Evolutionary conservation across 2,797 vertebrate genomes (phyloP).

Genomic region (Micromesistius poutassou): DNA sequence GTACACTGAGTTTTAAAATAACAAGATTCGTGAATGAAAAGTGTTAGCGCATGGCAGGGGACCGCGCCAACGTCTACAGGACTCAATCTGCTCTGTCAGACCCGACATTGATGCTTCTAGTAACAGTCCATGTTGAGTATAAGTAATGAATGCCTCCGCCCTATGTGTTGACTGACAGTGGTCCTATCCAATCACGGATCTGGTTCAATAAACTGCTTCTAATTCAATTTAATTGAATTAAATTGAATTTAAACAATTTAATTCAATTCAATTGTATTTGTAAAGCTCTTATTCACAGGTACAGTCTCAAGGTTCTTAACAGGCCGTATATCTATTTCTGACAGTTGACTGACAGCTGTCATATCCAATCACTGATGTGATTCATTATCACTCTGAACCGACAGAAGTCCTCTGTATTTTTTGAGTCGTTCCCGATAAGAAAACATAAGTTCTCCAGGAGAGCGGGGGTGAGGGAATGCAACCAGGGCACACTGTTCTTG

Average conservation of each 20-base stretch:
- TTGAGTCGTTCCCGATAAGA: constrained; percentile 40
- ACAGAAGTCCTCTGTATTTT: constrained; percentile 19
- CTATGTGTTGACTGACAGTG: constrained; percentile 34
- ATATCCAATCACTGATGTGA: constrained; percentile 25
- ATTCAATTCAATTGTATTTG: too few species aligned
- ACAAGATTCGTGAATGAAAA: too few species aligned
- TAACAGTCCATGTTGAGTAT: constrained; percentile 17
- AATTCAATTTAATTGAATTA: too few species aligned
- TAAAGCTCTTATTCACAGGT: too few species aligned
- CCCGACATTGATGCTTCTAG: constrained; percentile 17
- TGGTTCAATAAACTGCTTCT: constrained; percentile 44
- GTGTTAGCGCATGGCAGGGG: constrained; percentile 2
- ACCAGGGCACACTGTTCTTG: constrained; percentile 50
- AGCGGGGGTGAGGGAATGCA: constrained; percentile 33
- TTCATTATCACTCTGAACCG: constrained; percentile 36
- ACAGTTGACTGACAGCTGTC: constrained; percentile 20
- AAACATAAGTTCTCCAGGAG: constrained; percentile 26
- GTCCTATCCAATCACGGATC: constrained; percentile 24
- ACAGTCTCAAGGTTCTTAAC: too few species aligned
- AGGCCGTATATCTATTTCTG: too few species aligned
- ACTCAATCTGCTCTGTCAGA: constrained; percentile 2
- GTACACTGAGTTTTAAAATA: too few species aligned
- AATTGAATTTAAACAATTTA: too few species aligned
- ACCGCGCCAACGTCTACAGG: neutral
- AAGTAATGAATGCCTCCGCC: constrained; percentile 13